Percentiles rank a stretch among this genome's conserved stretches.
phyloP scores from a whole-genome alignment of 2,797 vertebrate genomes.

The Leucoraja ocellata region DNA sequence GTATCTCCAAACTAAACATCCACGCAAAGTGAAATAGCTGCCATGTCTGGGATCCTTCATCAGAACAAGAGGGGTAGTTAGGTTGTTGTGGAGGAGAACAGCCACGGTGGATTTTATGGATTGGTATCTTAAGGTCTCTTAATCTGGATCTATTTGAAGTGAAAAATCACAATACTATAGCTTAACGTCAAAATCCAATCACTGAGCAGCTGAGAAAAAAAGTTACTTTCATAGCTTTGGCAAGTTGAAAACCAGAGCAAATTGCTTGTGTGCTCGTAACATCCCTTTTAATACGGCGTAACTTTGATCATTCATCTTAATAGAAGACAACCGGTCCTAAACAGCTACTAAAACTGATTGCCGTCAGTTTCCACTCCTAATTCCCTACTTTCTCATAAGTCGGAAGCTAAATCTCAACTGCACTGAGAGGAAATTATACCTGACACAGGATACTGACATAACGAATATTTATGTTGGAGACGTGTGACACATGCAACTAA shows the following conservation, averaged over 20 bases:
- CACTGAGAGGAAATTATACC: background rate
- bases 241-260: conserved; percentile 6
- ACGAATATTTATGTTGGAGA: background rate
- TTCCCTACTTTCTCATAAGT: background rate
- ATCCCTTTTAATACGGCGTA: background rate
- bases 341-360: background rate
- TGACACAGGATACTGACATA: background rate
- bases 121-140: background rate
- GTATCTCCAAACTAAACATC: no score
- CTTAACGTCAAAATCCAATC: background rate
- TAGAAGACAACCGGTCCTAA: background rate
- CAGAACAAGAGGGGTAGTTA: background rate
- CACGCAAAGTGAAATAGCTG: no score
- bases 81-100: conserved; percentile 11
- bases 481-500: background rate
- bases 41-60: no score
- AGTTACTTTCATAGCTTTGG: conserved; percentile 6
- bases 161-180: background rate
- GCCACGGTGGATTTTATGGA: background rate
- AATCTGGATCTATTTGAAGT: background rate
- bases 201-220: background rate
- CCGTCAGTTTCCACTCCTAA: background rate
- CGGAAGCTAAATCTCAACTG: background rate
- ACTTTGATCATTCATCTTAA: background rate
- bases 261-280: conserved; percentile 7